A percentile compares a stretch with the other conserved stretches of the same genome.
phyloP scores from a whole-genome alignment of 2,797 vertebrate genomes.

The Pampus argenteus region DNA sequence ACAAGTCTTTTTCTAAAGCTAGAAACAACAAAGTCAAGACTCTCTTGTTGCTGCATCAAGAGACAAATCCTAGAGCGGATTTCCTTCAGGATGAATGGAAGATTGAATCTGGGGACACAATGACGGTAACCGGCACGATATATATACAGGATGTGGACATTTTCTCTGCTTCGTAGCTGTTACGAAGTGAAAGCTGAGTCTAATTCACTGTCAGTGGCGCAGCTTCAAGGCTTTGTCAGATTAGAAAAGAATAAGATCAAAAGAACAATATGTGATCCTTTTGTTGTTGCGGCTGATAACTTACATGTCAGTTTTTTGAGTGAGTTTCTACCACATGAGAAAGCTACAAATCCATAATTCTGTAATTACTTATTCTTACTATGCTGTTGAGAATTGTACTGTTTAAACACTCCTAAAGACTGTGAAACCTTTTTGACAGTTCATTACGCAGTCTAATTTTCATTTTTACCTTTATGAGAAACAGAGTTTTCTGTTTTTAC shows the following conservation, averaged over 20 bases:
- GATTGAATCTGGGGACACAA: slow-evolving; percentile 24
- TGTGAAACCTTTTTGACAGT: not conserved
- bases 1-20: slow-evolving; percentile 28
- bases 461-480: not conserved
- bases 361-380: slow-evolving; percentile 9
- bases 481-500: no score
- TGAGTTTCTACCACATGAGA: not conserved
- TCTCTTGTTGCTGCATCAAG: slow-evolving; percentile 40
- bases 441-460: not conserved
- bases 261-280: slow-evolving; percentile 14
- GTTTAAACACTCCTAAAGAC: not conserved
- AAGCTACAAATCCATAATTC: slow-evolving; percentile 12
- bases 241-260: slow-evolving; percentile 41
- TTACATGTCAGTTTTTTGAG: not conserved
- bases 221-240: slow-evolving; percentile 40
- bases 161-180: slow-evolving; percentile 16
- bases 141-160: slow-evolving; percentile 12
- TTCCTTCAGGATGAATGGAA: slow-evolving; percentile 34
- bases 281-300: not conserved
- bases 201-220: slow-evolving; percentile 4
- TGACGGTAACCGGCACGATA: slow-evolving; percentile 20
- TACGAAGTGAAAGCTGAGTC: not conserved
- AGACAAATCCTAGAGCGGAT: slow-evolving; percentile 48
- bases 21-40: slow-evolving; percentile 37
- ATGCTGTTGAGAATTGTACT: slow-evolving; percentile 2